phyloP scores from a whole-genome alignment of 1,140 invertebrate genomes.

The Eupeodes corollae region DNA sequence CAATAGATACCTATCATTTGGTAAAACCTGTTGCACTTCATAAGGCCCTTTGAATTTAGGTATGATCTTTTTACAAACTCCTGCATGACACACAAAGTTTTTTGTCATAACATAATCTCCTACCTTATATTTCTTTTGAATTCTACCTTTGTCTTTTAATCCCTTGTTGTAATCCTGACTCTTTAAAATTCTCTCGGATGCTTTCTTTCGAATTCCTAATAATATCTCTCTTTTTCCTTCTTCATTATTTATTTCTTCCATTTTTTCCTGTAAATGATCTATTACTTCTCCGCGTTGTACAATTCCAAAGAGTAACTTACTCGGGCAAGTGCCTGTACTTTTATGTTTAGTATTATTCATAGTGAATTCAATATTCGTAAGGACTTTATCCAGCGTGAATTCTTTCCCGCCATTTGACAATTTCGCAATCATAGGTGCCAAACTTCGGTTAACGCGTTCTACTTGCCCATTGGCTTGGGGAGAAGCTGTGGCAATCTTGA shows the following conservation, averaged over 20 bases:
- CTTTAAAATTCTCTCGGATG: background rate
- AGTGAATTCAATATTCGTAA: slow-evolving; percentile 12
- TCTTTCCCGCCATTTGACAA: background rate
- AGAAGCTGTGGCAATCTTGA: slow-evolving; percentile 4
- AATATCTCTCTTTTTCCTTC: too few species aligned
- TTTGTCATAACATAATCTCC: slow-evolving; percentile 16
- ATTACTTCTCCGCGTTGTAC: background rate
- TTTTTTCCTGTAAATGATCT: background rate
- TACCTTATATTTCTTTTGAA: slow-evolving; percentile 7
- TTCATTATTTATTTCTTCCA: background rate
- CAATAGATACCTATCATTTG: slow-evolving; percentile 18
- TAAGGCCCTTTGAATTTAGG: slow-evolving; percentile 19
- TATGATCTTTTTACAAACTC: slow-evolving; percentile 13
- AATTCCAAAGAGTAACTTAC: slow-evolving; percentile 13
- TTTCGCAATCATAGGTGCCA: slow-evolving; percentile 12
- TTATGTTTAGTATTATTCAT: slow-evolving; percentile 15
- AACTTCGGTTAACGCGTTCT: slow-evolving; percentile 13
- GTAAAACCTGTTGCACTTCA: slow-evolving; percentile 10
- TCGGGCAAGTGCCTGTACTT: slow-evolving; percentile 11
- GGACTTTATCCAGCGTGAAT: slow-evolving; percentile 8
- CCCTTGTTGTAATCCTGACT: slow-evolving; percentile 4
- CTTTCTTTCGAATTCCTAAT: background rate
- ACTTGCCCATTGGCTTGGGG: slow-evolving; percentile 10
- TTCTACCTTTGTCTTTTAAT: background rate
- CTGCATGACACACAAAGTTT: slow-evolving; percentile 10